Conservation (phyloP, 2,888 invertebrate genomes). For the Thecophora atra region DNA sequence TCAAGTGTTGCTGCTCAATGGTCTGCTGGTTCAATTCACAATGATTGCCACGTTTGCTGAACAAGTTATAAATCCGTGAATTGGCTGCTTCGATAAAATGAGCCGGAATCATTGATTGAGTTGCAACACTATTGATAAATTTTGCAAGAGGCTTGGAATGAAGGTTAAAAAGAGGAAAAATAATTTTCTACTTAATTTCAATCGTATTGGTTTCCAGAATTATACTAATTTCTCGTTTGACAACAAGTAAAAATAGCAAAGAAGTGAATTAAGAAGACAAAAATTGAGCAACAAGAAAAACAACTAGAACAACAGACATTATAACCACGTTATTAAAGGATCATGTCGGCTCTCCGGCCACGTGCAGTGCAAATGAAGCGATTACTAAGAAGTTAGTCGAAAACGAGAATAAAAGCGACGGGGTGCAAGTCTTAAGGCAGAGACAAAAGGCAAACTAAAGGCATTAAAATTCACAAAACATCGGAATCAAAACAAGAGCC, state of each 20-base stretch:
- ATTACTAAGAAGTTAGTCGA: constrained; percentile 23
- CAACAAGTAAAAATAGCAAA: no score
- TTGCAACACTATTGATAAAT: no score
- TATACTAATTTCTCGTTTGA: no score
- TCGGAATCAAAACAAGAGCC: background rate
- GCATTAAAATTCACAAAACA: background rate
- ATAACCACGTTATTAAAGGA: constrained; percentile 26
- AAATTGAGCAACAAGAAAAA: no score
- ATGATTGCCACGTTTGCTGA: background rate
- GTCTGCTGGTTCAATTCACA: background rate
- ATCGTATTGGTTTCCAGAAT: no score
- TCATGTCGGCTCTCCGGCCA: constrained; percentile 15
- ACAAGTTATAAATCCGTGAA: background rate
- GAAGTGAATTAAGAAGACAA: no score
- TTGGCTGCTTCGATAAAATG: background rate
- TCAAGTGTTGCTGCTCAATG: background rate
- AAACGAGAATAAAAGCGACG: background rate
- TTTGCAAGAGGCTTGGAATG: no score
- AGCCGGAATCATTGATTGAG: no score
- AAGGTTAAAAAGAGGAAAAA: no score
- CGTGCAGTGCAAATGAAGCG: constrained; percentile 27
- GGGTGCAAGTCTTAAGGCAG: background rate
- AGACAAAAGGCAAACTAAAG: background rate
- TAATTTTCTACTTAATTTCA: no score
- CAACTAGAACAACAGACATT: no score